A percentile compares a stretch with the other conserved stretches of the same genome.
Conservation (phyloP, 2,888 invertebrate species). For the Aphrophora alni region DNA sequence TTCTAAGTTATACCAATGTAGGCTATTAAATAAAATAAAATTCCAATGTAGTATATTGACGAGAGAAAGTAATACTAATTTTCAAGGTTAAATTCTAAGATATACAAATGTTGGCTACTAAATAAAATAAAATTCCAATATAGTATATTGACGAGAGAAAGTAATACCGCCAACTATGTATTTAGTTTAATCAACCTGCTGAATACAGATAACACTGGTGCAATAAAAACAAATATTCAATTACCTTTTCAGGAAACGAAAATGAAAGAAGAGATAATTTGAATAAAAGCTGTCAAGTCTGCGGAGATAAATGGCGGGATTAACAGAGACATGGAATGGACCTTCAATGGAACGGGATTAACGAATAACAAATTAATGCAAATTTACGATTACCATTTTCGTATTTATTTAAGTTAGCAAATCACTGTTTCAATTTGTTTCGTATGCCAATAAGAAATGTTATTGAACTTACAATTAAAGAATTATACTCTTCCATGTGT, state of each 20-base stretch:
- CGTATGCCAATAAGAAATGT: not conserved
- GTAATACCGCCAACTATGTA: not conserved
- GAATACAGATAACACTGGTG: not conserved
- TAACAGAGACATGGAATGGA: not conserved
- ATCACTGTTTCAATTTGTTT: not conserved
- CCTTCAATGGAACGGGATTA: not conserved
- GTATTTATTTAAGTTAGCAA: constrained; percentile 2
- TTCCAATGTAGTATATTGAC: no score
- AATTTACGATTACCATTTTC: constrained; percentile 4
- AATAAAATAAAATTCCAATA: no score
- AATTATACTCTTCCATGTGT: no score
- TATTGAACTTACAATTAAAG: no score
- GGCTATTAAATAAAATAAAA: no score
- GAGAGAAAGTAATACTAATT: no score
- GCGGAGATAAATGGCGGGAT: constrained; percentile 9
- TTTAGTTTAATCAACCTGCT: not conserved
- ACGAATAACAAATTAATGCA: constrained; percentile 1
- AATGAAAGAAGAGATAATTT: not conserved
- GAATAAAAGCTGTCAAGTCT: constrained; percentile 2
- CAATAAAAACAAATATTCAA: not conserved
- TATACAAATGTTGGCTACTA: no score
- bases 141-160: not conserved
- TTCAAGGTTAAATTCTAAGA: no score
- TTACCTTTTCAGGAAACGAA: not conserved
- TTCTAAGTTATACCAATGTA: no score